Evolutionary conservation across 2,888 invertebrate genomes (phyloP).

Genomic region (Drosophila putrida): DNA sequence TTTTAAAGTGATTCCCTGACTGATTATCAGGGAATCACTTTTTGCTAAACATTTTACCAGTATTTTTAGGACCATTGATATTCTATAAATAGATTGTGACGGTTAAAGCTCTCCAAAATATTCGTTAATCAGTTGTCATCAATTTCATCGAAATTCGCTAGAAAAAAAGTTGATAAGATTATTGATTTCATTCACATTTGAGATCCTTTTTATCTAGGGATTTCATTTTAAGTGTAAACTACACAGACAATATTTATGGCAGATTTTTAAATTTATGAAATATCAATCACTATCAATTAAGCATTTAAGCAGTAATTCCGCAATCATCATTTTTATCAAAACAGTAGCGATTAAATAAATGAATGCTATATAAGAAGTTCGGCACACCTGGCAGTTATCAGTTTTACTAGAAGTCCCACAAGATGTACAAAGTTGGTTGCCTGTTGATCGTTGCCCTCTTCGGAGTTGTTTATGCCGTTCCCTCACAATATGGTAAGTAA

Average conservation of each 20-base stretch:
- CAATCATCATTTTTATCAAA: not conserved
- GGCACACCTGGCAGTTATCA: not conserved
- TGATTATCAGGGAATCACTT: too few species aligned
- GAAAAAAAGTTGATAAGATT: not conserved
- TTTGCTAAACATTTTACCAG: too few species aligned
- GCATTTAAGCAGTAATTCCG: not conserved
- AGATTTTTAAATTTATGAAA: not conserved
- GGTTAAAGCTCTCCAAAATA: not conserved
- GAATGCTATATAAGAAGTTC: not conserved
- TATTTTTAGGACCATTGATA: too few species aligned
- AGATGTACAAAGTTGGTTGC: slow-evolving; percentile 14
- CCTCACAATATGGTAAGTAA: slow-evolving; percentile 11
- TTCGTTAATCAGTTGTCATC: not conserved
- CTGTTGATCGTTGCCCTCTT: slow-evolving; percentile 7
- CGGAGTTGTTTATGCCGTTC: slow-evolving; percentile 13
- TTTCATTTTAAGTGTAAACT: not conserved
- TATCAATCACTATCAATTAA: slow-evolving; percentile 1
- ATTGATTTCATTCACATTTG: not conserved
- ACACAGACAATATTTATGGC: not conserved
- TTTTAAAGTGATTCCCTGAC: too few species aligned
- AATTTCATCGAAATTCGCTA: slow-evolving; percentile 5
- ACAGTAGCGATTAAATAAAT: not conserved
- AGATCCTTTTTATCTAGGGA: slow-evolving; percentile 2
- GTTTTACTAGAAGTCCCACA: not conserved
- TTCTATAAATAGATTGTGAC: too few species aligned